Conservation (phyloP, 2,888 invertebrate species). For the Melipona beecheii region DNA sequence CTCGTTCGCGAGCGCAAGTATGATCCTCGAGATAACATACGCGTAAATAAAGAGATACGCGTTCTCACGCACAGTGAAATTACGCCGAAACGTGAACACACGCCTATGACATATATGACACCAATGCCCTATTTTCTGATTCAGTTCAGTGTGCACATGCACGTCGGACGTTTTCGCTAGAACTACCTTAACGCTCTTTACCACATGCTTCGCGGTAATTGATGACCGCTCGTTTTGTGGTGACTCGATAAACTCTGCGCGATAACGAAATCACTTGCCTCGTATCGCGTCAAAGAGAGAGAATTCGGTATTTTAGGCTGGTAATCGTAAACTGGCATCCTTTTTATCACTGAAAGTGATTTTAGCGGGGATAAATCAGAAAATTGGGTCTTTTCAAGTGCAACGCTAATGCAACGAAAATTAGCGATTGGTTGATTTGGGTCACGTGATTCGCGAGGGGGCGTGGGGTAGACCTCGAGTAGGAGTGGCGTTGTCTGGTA, state of each 20-base stretch:
- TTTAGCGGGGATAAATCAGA: too few relatives aligned
- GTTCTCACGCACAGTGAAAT: not conserved
- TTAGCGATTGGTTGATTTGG: too few relatives aligned
- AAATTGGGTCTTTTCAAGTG: too few relatives aligned
- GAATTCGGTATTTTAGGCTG: not conserved
- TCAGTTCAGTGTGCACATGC: not conserved
- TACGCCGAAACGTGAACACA: not conserved
- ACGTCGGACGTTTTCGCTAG: not conserved
- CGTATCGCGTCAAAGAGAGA: slow-evolving; percentile 15
- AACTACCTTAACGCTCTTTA: slow-evolving; percentile 37
- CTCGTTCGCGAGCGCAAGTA: too few relatives aligned
- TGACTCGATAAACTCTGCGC: slow-evolving; percentile 46
- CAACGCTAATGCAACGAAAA: too few relatives aligned
- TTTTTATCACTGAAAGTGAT: too few relatives aligned
- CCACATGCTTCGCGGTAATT: slow-evolving; percentile 32
- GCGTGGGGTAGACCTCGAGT: too few relatives aligned
- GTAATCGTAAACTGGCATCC: too few relatives aligned
- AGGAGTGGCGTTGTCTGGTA: too few relatives aligned
- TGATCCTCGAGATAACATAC: too few relatives aligned
- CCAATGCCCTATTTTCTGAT: slow-evolving; percentile 19
- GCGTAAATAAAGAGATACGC: not conserved
- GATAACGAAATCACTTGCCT: slow-evolving; percentile 48
- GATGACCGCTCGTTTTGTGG: slow-evolving; percentile 44
- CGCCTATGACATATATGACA: slow-evolving; percentile 2
- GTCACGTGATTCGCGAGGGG: too few relatives aligned